phyloP scores from a whole-genome alignment of 1,140 invertebrate genomes.

The Papilio polyxenes region DNA sequence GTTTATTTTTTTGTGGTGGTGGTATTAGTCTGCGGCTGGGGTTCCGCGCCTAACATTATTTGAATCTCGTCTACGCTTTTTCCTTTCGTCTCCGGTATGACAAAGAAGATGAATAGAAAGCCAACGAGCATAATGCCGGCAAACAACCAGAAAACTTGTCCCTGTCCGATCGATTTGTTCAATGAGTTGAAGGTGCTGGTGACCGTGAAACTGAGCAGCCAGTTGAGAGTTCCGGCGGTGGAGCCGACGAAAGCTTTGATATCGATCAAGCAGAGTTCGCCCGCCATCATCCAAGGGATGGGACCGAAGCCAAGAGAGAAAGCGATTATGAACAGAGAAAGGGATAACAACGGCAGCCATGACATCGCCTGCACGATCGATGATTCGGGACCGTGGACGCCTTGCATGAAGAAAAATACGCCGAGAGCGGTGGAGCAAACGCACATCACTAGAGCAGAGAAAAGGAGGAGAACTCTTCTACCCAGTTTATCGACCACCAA shows the following conservation, averaged over 20 bases:
- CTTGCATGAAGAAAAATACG: slow-evolving; percentile 84
- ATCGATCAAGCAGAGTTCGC: slow-evolving; percentile 87
- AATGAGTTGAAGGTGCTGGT: slow-evolving; percentile 88
- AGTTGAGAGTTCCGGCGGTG: slow-evolving; percentile 88
- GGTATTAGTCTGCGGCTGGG: slow-evolving; percentile 47
- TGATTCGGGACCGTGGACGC: slow-evolving; percentile 73
- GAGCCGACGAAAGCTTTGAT: slow-evolving; percentile 88
- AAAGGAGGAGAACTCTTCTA: slow-evolving; percentile 85
- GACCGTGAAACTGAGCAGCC: slow-evolving; percentile 90
- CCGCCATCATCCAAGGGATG: slow-evolving; percentile 90
- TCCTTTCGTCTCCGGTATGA: slow-evolving; percentile 95
- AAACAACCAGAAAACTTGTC: slow-evolving; percentile 91
- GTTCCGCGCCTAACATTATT: slow-evolving; percentile 78
- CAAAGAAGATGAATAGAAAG: slow-evolving; percentile 87
- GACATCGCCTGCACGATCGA: slow-evolving; percentile 80
- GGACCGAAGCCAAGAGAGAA: slow-evolving; percentile 90
- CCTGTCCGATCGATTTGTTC: slow-evolving; percentile 80
- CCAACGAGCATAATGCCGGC: slow-evolving; percentile 86
- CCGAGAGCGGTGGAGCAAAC: slow-evolving; percentile 83
- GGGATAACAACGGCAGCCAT: slow-evolving; percentile 86
- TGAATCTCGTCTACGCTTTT: slow-evolving; percentile 93
- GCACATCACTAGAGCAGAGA: slow-evolving; percentile 84
- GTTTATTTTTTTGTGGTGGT: slow-evolving; percentile 69
- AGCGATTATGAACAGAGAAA: slow-evolving; percentile 88
- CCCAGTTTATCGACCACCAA: slow-evolving; percentile 90